Conservation (phyloP, 23 tunicate genomes). For the Styela plicata region DNA sequence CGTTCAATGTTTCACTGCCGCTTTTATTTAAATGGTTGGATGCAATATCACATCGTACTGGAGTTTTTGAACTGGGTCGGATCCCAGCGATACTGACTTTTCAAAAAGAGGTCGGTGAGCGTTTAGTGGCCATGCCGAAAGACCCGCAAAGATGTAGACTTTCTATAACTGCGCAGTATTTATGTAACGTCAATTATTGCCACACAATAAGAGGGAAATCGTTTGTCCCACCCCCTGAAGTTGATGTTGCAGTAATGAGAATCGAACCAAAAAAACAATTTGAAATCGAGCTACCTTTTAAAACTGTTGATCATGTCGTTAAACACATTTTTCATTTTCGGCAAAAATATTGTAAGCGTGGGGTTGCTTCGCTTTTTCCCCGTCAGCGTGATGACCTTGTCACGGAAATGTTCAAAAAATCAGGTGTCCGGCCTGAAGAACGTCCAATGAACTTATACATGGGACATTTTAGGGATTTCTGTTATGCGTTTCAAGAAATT, state of each 20-base stretch:
- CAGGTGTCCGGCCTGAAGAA: slow-evolving; percentile 41
- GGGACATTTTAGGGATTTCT: slow-evolving; percentile 65
- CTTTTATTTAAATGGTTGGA: slow-evolving; percentile 60
- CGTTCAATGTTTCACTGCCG: slow-evolving; percentile 87
- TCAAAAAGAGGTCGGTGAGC: slow-evolving; percentile 83
- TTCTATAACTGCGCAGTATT: slow-evolving; percentile 71
- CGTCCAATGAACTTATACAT: slow-evolving; percentile 32
- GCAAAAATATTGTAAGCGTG: slow-evolving; percentile 33
- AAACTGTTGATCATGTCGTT: slow-evolving; percentile 63
- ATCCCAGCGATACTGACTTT: slow-evolving; percentile 82
- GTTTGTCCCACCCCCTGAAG: slow-evolving; percentile 83
- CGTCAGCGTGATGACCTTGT: slow-evolving; percentile 50
- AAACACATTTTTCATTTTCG: slow-evolving; percentile 65
- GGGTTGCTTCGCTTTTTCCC: slow-evolving; percentile 72
- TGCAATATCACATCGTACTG: slow-evolving; percentile 45
- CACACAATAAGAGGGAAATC: slow-evolving; percentile 55
- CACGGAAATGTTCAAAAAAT: slow-evolving; percentile 45
- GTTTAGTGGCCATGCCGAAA: slow-evolving; percentile 53
- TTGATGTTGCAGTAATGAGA: slow-evolving; percentile 71
- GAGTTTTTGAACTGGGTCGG: slow-evolving; percentile 65
- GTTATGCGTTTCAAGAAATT: slow-evolving; percentile 81
- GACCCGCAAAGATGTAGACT: slow-evolving; percentile 71
- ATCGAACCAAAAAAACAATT: slow-evolving; percentile 48
- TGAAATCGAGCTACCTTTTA: slow-evolving; percentile 59
- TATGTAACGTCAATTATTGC: slow-evolving; percentile 48